Evolutionary conservation across 2,888 invertebrate species (phyloP).

Genomic region (Pollenia angustigena): DNA sequence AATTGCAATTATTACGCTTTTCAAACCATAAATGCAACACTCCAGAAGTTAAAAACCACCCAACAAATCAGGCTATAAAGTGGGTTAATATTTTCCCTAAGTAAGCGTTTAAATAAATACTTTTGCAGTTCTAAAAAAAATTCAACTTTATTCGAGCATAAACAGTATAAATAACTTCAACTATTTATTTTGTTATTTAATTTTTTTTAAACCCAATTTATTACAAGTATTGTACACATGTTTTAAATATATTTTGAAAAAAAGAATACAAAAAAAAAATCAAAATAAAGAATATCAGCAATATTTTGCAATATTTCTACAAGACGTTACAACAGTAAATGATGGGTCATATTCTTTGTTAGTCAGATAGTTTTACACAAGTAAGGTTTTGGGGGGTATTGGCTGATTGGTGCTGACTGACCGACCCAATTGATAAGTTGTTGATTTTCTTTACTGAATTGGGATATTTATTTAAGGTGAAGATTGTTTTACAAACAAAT

Average conservation of each 20-base stretch:
- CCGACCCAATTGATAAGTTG: slow-evolving; percentile 26
- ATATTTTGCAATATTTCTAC: slow-evolving; percentile 58
- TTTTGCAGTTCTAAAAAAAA: slow-evolving; percentile 32
- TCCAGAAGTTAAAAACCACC: slow-evolving; percentile 18
- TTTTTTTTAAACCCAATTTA: slow-evolving; percentile 12
- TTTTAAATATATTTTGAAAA: slow-evolving; percentile 31
- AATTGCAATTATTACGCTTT: slow-evolving; percentile 44
- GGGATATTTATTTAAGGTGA: background rate
- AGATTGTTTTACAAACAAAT: background rate
- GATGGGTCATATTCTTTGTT: slow-evolving; percentile 3
- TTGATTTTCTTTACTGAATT: slow-evolving; percentile 1
- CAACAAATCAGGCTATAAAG: slow-evolving; percentile 31
- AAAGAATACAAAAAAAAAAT: background rate
- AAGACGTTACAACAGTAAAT: background rate
- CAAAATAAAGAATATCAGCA: slow-evolving; percentile 50
- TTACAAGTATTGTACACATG: slow-evolving; percentile 62
- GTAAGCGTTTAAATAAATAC: slow-evolving; percentile 55
- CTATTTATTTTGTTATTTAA: slow-evolving; percentile 9
- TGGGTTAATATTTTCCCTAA: slow-evolving; percentile 52
- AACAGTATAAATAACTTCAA: background rate
- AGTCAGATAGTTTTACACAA: background rate
- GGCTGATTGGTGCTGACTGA: background rate
- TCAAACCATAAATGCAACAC: background rate
- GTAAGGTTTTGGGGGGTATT: background rate
- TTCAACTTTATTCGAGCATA: background rate